Percentiles rank a stretch among this genome's conserved stretches.
Conservation (phyloP, 1,140 invertebrate species). For the Anastrepha obliqua region DNA sequence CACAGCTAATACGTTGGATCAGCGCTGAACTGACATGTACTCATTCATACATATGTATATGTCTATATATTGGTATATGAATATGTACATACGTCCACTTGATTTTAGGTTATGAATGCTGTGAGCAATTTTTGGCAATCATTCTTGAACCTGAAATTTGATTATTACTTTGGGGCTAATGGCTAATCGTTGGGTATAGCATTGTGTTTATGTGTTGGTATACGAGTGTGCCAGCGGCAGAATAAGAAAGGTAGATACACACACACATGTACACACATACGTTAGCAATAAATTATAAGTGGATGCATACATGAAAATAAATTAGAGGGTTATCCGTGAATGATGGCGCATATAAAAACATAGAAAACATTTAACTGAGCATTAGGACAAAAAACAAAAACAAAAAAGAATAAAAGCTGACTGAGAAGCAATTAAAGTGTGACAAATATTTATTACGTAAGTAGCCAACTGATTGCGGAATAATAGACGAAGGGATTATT, state of each 20-base stretch:
- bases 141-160: background rate
- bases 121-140: background rate
- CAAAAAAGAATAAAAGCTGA: background rate
- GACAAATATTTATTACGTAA: no score
- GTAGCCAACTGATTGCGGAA: no score
- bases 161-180: background rate
- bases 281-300: background rate
- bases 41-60: no score
- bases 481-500: no score
- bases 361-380: background rate
- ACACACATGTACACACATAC: no score
- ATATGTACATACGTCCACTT: background rate
- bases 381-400: background rate
- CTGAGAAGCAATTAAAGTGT: no score
- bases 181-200: background rate
- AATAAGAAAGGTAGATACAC: background rate
- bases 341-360: background rate
- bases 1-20: no score
- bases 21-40: no score
- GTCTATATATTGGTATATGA: no score
- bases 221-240: background rate
- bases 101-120: background rate
- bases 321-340: background rate
- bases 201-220: no score
- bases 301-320: background rate